A percentile compares a stretch with the other conserved stretches of the same genome.
Evolutionary conservation across 2,113 vertebrate species (phyloP).

Genomic region (Grus americana): DNA sequence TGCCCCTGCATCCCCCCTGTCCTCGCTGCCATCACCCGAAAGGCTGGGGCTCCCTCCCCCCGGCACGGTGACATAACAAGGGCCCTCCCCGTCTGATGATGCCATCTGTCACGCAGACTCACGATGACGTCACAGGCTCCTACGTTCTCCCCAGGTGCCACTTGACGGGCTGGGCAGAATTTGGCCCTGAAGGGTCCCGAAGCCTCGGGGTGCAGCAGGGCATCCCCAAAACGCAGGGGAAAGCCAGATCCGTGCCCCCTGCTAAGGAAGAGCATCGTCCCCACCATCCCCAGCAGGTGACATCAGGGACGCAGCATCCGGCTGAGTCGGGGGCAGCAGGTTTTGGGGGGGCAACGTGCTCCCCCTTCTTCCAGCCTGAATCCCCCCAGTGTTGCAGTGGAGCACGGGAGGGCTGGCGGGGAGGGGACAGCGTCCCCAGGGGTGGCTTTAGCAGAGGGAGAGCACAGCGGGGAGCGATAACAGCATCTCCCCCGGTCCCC

Average conservation of each 20-base stretch:
- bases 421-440: not conserved
- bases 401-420: not conserved
- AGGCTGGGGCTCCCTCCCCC: not conserved
- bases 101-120: not conserved
- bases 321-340: fast-evolving
- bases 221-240: fast-evolving
- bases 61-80: fast-evolving
- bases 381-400: fast-evolving
- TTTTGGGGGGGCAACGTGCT: not conserved
- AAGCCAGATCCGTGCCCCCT: fast-evolving
- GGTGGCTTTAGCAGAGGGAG: not conserved
- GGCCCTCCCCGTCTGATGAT: not conserved
- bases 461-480: fast-evolving
- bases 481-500: not conserved
- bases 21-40: not conserved
- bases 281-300: not conserved
- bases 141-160: not conserved
- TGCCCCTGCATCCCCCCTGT: fast-evolving
- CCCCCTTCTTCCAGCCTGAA: not conserved
- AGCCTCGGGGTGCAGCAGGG: not conserved
- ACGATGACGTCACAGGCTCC: not conserved
- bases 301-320: not conserved
- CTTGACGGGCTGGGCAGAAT: fast-evolving
- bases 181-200: fast-evolving
- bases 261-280: not conserved